phyloP scores from a whole-genome alignment of 2,113 vertebrate genomes.

The Alligator mississippiensis region DNA sequence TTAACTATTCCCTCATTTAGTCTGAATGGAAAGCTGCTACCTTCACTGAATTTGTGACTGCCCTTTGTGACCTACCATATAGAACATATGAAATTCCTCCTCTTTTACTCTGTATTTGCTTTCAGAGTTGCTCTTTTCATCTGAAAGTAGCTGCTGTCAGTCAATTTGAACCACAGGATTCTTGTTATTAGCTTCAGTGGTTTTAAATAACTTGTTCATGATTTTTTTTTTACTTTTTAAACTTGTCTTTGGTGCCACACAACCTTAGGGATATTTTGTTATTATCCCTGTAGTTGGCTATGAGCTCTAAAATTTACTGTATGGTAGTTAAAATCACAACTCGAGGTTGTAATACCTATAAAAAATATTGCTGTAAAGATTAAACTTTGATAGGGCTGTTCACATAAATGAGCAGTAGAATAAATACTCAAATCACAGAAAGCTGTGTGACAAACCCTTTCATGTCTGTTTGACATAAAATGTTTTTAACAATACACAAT shows the following conservation, averaged over 20 bases:
- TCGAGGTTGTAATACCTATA: constrained; percentile 69
- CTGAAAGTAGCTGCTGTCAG: constrained; percentile 6
- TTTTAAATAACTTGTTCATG: constrained; percentile 18
- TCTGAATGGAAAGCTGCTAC: not conserved
- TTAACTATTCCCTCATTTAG: not conserved
- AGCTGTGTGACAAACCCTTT: constrained; percentile 74
- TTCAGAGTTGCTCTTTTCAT: not conserved
- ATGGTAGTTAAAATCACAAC: constrained; percentile 67
- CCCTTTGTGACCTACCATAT: not conserved
- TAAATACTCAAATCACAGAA: constrained; percentile 72
- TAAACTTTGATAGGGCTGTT: constrained; percentile 64
- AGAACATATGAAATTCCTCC: not conserved
- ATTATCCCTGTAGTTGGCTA: constrained; percentile 54
- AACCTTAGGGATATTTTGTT: constrained; percentile 60
- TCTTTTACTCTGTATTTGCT: not conserved
- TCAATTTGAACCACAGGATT: not conserved
- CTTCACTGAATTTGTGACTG: not conserved
- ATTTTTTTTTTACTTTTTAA: constrained; percentile 51
- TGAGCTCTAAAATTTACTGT: constrained; percentile 72
- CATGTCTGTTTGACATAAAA: constrained; percentile 73
- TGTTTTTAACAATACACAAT: constrained; percentile 63
- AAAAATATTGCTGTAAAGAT: constrained; percentile 71
- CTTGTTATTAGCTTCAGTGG: not conserved
- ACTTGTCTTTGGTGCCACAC: constrained; percentile 10
- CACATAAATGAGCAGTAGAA: constrained; percentile 62